Evolutionary conservation across 2,797 vertebrate species (phyloP).

Genomic region (Catamblyrhynchus diadema): DNA sequence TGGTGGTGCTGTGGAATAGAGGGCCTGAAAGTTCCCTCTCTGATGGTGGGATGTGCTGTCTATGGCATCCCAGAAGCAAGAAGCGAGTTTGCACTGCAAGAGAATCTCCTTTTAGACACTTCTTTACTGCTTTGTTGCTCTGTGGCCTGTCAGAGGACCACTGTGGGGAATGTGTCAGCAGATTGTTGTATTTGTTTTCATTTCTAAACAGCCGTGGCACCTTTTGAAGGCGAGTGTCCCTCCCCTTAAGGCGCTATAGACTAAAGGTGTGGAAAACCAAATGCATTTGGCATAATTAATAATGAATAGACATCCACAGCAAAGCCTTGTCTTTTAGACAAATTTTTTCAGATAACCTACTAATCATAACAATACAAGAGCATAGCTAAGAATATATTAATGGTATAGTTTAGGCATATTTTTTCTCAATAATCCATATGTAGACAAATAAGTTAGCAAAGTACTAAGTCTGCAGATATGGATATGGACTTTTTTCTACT

Average conservation of each 20-base stretch:
- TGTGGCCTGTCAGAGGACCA: background rate
- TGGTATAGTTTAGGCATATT: background rate
- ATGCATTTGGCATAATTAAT: background rate
- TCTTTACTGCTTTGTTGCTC: background rate
- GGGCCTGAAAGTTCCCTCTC: background rate
- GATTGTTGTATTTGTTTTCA: background rate
- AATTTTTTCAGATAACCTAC: background rate
- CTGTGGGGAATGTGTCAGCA: background rate
- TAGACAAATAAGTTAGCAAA: background rate
- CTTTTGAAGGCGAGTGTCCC: background rate
- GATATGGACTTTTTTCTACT: background rate
- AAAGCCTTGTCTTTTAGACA: background rate
- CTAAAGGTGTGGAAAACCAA: background rate
- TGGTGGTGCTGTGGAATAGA: background rate
- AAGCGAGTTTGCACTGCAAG: fast-evolving
- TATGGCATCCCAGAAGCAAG: background rate
- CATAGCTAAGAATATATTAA: background rate
- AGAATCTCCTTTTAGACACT: background rate
- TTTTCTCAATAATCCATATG: background rate
- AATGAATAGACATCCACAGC: background rate
- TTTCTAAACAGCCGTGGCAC: background rate
- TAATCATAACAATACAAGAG: background rate
- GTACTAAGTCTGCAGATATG: fast-evolving
- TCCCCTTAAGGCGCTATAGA: no score
- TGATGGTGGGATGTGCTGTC: fast-evolving